Base-by-base conservation (phyloP, 2,888 invertebrate genomes). In the Bruchidius siliquastri region DNA sequence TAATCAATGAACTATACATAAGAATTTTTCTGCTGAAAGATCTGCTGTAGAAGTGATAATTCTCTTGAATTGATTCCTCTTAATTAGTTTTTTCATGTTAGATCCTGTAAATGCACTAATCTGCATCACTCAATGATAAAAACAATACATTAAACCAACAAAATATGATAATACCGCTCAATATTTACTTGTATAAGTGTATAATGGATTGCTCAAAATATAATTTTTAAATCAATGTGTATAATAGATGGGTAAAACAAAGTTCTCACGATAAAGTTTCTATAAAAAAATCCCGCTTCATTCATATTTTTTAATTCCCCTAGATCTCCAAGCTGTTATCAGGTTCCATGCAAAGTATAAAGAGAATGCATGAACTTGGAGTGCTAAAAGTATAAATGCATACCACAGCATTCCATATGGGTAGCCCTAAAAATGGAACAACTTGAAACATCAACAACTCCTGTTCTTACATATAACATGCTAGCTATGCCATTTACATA, bases 381-480 rank as follows among this genome's bases (percentile, higher is more conserved):
- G 90, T 6, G 95, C 96, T 18, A 95, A 88, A 70, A 95, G 88
- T 77, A 97, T 92, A 86, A 97, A 98, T 75, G 93, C 94, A 85
- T 96, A 96, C 97, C 97, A 97, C 76, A 98, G 89, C 26, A 97
- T 88, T 20, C 96, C 96, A 84, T 97, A 95, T 0, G 98, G 97
- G 85, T 94, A 93, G 20, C 93, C 94, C 95, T 96, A 88, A 75
- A 91, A 82, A 73, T 74, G 26, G 75, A 74, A 71, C 3, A 13
- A 49, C 3, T 26, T 26, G 3, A 26, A 4, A 4, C 26, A 26
- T 4, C 3, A 26, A 26, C 8, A 26, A 8, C 8, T 26, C 26
- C 8, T 26, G 26, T 26, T 26, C 8, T 26, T 26, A 8, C 26
- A 26, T 4, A 26, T 8, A 26, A 4, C 8, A 8, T 26, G 26